Conservation (phyloP, 35 echinoderm and acorn worm genomes). For the Hemicentrotus pulcherrimus region DNA sequence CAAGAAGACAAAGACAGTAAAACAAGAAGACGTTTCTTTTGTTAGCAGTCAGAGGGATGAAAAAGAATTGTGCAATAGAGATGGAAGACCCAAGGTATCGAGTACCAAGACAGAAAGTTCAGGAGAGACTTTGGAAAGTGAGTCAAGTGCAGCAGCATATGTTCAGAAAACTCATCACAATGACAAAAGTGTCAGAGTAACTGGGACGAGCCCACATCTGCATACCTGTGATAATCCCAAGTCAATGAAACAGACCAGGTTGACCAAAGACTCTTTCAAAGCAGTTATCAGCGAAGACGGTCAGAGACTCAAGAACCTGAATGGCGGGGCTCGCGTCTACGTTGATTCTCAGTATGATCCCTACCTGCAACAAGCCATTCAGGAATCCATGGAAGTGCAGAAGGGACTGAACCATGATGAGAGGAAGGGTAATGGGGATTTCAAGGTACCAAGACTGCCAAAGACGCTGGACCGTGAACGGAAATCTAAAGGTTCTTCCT, state of each 20-base stretch:
- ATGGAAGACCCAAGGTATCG: neutral
- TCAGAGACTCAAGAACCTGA: neutral
- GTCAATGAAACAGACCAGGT: conserved; percentile 21
- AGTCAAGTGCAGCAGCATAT: neutral
- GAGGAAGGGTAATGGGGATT: neutral
- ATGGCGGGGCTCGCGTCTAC: neutral
- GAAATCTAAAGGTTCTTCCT: neutral
- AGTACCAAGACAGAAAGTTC: neutral
- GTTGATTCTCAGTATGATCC: conserved; percentile 30
- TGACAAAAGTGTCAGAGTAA: neutral
- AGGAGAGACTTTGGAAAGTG: neutral
- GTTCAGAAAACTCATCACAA: neutral
- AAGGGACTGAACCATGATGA: neutral
- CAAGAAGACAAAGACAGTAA: neutral
- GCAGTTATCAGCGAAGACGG: neutral
- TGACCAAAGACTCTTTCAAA: conserved; percentile 2
- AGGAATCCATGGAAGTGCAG: conserved; percentile 12
- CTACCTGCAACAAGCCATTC: neutral
- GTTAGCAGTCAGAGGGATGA: neutral
- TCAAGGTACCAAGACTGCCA: conserved; percentile 16
- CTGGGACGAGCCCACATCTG: neutral
- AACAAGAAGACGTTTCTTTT: neutral
- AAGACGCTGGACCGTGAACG: neutral
- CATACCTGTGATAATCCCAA: neutral
- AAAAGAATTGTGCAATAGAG: neutral